Conservation (phyloP, 2,113 vertebrate species). For the Anseranas semipalmata region DNA sequence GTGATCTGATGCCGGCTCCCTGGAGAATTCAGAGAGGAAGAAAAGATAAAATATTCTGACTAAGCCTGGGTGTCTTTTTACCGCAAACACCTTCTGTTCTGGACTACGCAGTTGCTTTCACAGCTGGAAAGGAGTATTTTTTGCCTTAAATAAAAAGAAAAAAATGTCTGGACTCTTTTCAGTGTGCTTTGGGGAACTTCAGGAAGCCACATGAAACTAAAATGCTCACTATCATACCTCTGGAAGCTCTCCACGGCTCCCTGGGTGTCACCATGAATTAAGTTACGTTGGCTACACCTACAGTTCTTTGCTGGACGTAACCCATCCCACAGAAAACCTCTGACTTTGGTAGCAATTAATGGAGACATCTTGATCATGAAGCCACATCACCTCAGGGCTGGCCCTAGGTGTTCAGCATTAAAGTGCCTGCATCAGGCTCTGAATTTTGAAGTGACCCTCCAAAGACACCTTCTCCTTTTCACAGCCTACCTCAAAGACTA, state of each 20-base stretch:
- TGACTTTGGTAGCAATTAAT: not conserved
- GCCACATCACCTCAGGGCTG: not conserved
- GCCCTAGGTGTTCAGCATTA: not conserved
- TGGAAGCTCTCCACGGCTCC: conserved; percentile 9
- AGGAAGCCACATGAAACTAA: conserved; percentile 49
- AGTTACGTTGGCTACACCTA: not conserved
- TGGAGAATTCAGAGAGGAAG: not conserved
- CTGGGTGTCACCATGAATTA: conserved; percentile 19
- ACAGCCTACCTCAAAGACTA: not conserved
- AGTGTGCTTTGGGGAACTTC: conserved; percentile 18
- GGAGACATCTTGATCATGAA: not conserved
- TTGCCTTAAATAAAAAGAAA: conserved; percentile 5
- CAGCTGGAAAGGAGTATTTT: conserved; percentile 48
- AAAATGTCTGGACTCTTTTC: conserved; percentile 10
- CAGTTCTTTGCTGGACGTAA: not conserved
- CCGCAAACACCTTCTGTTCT: conserved; percentile 60
- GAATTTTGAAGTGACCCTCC: not conserved
- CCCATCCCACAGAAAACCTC: conserved; percentile 14
- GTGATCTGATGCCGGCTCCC: not conserved
- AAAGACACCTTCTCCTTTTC: not conserved
- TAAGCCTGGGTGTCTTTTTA: conserved; percentile 1
- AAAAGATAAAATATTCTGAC: not conserved
- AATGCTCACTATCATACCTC: conserved; percentile 14
- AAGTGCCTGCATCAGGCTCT: not conserved
- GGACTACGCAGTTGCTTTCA: conserved; percentile 49